A percentile compares a stretch with the other conserved stretches of the same genome.
Conservation (phyloP, 2,113 vertebrate genomes). For the Naja naja region DNA sequence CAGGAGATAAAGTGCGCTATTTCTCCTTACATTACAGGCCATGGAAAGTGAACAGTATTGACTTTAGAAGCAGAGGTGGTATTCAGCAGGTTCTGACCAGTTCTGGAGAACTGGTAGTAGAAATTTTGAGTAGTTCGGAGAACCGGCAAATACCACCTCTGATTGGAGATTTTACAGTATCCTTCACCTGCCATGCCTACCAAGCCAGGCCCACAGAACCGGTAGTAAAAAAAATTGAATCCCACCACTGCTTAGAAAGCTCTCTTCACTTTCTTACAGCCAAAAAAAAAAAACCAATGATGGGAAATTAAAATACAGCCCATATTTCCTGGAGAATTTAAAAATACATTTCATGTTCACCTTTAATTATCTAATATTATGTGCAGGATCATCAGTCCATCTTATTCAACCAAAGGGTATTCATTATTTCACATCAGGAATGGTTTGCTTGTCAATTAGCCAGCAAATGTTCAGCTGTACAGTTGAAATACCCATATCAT, state of each 20-base stretch:
- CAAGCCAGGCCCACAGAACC: no score
- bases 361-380: neutral
- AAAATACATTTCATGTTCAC: neutral
- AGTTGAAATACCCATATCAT: neutral
- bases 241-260: neutral
- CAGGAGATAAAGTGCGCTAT: neutral
- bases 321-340: neutral
- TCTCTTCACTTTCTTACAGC: neutral
- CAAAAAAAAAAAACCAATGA: neutral
- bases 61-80: neutral
- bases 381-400: neutral
- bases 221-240: no score
- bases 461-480: neutral
- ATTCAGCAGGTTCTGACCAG: no score
- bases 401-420: neutral
- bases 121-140: no score
- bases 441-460: neutral
- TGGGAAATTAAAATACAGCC: neutral
- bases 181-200: no score
- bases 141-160: no score
- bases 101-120: no score
- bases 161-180: no score
- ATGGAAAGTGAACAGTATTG: neutral
- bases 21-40: neutral
- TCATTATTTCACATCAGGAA: neutral